Conservation (phyloP, 2,888 invertebrate species). For the Ophioninae sp. region DNA sequence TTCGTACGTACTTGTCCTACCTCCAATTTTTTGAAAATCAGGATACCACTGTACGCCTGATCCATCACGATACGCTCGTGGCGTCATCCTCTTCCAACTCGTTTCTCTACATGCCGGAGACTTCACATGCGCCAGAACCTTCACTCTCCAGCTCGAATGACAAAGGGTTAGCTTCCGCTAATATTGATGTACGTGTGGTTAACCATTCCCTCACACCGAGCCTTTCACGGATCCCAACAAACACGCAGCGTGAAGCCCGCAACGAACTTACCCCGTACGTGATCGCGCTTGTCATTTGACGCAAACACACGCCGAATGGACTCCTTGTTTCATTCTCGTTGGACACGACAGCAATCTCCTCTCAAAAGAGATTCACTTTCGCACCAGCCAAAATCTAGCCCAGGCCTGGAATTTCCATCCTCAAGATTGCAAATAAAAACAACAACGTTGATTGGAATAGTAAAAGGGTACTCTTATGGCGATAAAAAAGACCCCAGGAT, state of each 20-base stretch:
- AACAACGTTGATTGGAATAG: too few species aligned
- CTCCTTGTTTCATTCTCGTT: slow-evolving; percentile 11
- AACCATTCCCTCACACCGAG: slow-evolving; percentile 38
- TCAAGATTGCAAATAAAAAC: neutral
- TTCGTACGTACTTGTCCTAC: too few species aligned
- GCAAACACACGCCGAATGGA: slow-evolving; percentile 4
- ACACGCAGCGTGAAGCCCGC: slow-evolving; percentile 29
- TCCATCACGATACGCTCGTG: slow-evolving; percentile 13
- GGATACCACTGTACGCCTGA: slow-evolving; percentile 15
- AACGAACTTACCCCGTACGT: slow-evolving; percentile 40
- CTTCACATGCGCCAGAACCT: slow-evolving; percentile 40
- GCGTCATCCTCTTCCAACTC: slow-evolving; percentile 42
- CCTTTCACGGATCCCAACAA: slow-evolving; percentile 50
- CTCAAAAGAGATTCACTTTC: slow-evolving; percentile 29
- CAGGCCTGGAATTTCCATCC: neutral
- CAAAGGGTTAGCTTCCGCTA: slow-evolving; percentile 61
- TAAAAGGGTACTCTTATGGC: slow-evolving; percentile 6
- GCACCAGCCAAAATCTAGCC: slow-evolving; percentile 6
- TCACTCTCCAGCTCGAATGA: slow-evolving; percentile 50
- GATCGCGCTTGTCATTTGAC: slow-evolving; percentile 43
- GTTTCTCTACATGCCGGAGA: slow-evolving; percentile 13
- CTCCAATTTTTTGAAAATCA: too few species aligned
- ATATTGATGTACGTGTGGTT: slow-evolving; percentile 66
- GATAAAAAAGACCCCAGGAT: slow-evolving; percentile 24
- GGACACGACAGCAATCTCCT: slow-evolving; percentile 50